A percentile compares a stretch with the other conserved stretches of the same genome.
These are phyloP conservation scores for Pseudotriccus pelzelni DNA, from an alignment of 2,797 vertebrate species.

Conservation along the genomic window DNA sequence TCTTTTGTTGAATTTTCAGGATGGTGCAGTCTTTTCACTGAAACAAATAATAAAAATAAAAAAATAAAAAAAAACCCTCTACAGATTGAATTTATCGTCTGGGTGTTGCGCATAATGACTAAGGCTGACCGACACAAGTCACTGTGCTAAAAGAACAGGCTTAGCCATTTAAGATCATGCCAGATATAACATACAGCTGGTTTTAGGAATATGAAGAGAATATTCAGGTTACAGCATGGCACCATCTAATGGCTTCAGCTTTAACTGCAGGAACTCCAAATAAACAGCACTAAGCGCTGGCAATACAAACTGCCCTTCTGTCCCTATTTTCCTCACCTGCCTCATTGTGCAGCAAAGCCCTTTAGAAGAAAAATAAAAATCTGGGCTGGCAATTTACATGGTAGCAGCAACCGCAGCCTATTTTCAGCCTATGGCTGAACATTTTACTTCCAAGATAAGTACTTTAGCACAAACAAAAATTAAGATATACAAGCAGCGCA, in stretches of 20 bases:
- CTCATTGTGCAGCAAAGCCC: neutral
- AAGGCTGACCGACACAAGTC: slow-evolving; percentile 55
- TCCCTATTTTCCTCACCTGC: neutral
- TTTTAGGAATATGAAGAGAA: neutral
- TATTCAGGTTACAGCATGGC: slow-evolving; percentile 62
- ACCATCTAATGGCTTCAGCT: slow-evolving; percentile 61
- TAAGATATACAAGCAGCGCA: neutral
- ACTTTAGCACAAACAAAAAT: neutral
- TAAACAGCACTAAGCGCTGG: neutral
- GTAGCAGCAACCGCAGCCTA: neutral
- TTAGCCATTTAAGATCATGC: slow-evolving; percentile 53
- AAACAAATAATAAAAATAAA: slow-evolving; percentile 54
- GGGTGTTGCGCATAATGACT: slow-evolving; percentile 51
- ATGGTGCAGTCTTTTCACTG: slow-evolving; percentile 51
- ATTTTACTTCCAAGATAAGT: neutral
- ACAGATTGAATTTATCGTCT: slow-evolving; percentile 51
- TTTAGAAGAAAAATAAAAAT: neutral
- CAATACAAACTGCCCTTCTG: neutral
- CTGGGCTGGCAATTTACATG: neutral
- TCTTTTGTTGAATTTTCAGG: slow-evolving; percentile 66
- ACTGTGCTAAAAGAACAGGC: slow-evolving; percentile 53
- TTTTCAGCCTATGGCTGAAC: neutral
- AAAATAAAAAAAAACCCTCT: neutral
- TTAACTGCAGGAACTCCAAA: slow-evolving; percentile 19
- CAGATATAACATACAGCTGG: neutral